These are phyloP conservation scores for Pycnonotus jocosus DNA, from an alignment of 2,113 vertebrate genomes.

Conservation along the genomic window DNA sequence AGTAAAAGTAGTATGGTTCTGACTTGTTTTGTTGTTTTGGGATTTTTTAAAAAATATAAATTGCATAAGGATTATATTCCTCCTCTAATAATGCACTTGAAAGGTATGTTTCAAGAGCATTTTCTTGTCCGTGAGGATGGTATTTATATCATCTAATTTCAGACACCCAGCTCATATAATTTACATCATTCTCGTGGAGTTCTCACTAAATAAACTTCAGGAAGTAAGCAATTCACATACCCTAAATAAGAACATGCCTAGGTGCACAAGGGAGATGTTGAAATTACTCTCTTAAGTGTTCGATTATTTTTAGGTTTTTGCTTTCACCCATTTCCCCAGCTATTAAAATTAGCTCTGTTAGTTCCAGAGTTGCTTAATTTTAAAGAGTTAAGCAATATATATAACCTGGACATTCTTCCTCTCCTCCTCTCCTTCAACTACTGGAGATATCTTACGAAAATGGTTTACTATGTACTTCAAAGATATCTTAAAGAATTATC, in stretches of 20 bases:
- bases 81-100: not conserved
- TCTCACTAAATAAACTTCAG: not conserved
- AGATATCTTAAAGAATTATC: not conserved
- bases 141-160: not conserved
- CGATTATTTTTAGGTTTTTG: not conserved
- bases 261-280: not conserved
- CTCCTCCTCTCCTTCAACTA: not conserved
- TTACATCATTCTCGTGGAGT: not conserved
- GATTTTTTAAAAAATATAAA: rapidly evolving
- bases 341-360: not conserved
- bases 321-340: not conserved
- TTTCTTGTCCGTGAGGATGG: not conserved
- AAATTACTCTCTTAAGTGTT: not conserved
- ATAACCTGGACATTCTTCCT: not conserved
- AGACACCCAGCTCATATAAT: not conserved
- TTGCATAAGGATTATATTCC: not conserved
- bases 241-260: not conserved
- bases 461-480: not conserved
- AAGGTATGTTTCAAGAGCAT: not conserved
- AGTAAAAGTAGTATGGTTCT: not conserved
- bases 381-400: not conserved
- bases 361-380: not conserved
- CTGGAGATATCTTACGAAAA: not conserved
- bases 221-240: not conserved
- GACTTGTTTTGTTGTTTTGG: not conserved